phyloP scores from a whole-genome alignment of 2,113 vertebrate genomes.

The Acinonyx jubatus region DNA sequence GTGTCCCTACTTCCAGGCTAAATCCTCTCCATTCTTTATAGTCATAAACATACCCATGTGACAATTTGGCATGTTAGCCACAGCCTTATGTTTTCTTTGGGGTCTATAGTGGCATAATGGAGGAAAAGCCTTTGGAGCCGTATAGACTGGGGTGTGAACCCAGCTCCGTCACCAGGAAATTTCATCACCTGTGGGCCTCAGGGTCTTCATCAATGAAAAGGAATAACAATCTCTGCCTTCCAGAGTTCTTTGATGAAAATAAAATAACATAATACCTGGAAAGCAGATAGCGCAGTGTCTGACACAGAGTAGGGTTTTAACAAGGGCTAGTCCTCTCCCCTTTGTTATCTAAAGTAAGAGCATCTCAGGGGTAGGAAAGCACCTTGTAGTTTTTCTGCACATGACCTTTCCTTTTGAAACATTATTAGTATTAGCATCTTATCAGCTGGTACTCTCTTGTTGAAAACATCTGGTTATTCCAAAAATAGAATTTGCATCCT shows the following conservation, averaged over 20 bases:
- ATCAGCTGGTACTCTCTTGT: not conserved
- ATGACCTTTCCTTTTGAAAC: not conserved
- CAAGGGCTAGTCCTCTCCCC: not conserved
- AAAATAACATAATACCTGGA: not conserved
- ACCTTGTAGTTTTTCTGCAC: not conserved
- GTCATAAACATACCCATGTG: not conserved
- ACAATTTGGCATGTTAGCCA: not conserved
- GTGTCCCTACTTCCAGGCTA: not conserved
- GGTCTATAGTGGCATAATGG: not conserved
- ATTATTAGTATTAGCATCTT: not conserved
- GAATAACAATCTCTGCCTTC: not conserved
- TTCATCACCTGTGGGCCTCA: not conserved
- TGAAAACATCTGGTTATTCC: not conserved
- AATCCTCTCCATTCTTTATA: not conserved
- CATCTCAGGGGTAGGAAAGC: not conserved
- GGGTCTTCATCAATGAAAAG: not conserved
- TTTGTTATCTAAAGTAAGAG: not conserved
- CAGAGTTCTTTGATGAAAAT: not conserved
- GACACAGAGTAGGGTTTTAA: not conserved
- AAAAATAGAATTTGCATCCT: not conserved
- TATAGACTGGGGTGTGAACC: not conserved
- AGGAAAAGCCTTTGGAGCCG: not conserved
- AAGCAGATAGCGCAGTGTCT: not conserved
- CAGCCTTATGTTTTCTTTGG: not conserved
- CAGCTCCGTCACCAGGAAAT: not conserved